Conservation (phyloP, 2,113 vertebrate genomes). For the Prionailurus viverrinus region DNA sequence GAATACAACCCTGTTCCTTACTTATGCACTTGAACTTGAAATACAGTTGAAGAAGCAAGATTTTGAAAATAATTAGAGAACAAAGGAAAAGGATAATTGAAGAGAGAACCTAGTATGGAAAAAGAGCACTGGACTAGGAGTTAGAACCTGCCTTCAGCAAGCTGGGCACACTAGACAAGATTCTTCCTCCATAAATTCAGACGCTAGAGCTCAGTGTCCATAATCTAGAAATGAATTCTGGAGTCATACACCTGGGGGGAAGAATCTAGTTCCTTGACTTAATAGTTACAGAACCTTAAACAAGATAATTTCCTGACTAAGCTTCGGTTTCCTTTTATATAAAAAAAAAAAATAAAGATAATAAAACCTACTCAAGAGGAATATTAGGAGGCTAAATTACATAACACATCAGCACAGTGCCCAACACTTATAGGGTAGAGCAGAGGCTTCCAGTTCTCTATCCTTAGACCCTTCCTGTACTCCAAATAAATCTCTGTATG, state of each 20-base stretch:
- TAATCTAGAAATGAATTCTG: background rate
- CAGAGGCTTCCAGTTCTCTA: background rate
- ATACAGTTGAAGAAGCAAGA: background rate
- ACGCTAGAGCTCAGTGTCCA: background rate
- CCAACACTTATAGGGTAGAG: background rate
- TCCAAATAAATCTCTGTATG: background rate
- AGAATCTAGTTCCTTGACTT: background rate
- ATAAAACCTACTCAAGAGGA: background rate
- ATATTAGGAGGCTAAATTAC: background rate
- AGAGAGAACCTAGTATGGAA: background rate
- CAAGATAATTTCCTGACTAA: background rate
- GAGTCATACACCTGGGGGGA: background rate
- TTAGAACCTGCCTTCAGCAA: background rate
- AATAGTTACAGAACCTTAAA: slow-evolving; percentile 8
- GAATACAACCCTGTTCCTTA: background rate
- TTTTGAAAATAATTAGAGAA: background rate
- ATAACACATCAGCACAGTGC: background rate
- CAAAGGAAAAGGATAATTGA: slow-evolving; percentile 2
- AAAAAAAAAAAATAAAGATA: slow-evolving; percentile 30
- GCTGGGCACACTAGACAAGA: background rate
- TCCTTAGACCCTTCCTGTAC: background rate
- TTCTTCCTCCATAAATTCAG: background rate
- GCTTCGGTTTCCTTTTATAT: background rate
- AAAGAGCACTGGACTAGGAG: background rate
- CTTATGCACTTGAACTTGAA: background rate